Percentiles rank a stretch among this genome's conserved stretches.
These are phyloP conservation scores for Chrysemys picta DNA, from an alignment of 2,113 vertebrate species.

Conservation along the genomic window DNA sequence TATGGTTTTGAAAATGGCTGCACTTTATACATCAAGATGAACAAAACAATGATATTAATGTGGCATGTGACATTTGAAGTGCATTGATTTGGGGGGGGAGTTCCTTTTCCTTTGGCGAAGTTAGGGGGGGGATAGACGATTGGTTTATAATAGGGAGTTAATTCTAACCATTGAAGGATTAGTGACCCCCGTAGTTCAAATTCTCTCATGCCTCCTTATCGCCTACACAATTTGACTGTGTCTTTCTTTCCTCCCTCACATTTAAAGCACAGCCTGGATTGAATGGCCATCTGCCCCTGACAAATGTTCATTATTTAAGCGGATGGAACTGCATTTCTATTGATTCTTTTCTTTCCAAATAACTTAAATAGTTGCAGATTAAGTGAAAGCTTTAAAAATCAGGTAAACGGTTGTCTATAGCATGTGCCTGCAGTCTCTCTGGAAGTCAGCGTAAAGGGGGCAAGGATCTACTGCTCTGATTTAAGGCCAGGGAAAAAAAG, in stretches of 20 bases:
- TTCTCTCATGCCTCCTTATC: neutral
- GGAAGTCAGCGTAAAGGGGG: neutral
- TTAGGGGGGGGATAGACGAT: neutral
- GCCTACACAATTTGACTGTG: neutral
- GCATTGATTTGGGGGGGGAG: neutral
- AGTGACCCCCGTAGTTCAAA: neutral
- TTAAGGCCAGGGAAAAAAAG: neutral
- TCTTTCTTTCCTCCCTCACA: neutral
- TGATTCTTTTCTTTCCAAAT: conserved; percentile 10
- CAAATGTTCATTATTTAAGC: conserved; percentile 21
- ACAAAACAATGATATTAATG: rapidly evolving
- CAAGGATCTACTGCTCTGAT: neutral
- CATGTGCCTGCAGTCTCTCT: neutral
- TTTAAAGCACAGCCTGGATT: neutral
- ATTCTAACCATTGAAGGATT: neutral
- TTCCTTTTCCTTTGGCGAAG: neutral
- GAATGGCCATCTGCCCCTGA: neutral
- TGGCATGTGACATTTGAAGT: neutral
- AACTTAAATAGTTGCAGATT: neutral
- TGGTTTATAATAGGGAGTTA: neutral
- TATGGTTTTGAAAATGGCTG: neutral
- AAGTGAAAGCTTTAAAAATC: neutral
- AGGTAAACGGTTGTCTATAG: neutral
- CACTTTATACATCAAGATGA: neutral
- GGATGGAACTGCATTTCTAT: neutral